Evolutionary conservation across 37 sponge, comb jelly and placozoan species (phyloP).

Genomic region (Halichondria panicea): DNA sequence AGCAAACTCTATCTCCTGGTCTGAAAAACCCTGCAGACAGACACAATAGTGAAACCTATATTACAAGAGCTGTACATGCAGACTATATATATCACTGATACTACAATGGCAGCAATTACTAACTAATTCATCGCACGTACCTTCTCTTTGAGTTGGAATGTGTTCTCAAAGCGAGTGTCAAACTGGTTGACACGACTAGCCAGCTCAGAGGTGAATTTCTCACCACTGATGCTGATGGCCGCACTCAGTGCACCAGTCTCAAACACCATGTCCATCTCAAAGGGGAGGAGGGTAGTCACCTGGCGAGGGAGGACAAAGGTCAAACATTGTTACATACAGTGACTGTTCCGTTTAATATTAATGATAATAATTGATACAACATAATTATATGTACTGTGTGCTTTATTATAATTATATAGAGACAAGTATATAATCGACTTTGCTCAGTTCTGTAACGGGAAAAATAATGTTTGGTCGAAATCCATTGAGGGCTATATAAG

Average conservation of each 20-base stretch:
- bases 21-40: slow-evolving; percentile 67
- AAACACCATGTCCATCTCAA: slow-evolving; percentile 79
- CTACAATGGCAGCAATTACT: not conserved
- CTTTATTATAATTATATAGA: not conserved
- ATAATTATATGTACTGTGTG: not conserved
- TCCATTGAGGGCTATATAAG: too few relatives aligned
- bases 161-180: slow-evolving; percentile 71
- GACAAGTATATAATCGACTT: too few relatives aligned
- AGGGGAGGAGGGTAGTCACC: slow-evolving; percentile 60
- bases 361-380: not conserved
- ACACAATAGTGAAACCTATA: not conserved
- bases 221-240: slow-evolving; percentile 49
- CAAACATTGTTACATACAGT: not conserved
- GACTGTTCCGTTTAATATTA: not conserved
- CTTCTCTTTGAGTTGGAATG: slow-evolving; percentile 58
- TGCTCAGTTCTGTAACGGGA: too few relatives aligned
- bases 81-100: not conserved
- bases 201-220: slow-evolving; percentile 48
- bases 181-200: slow-evolving; percentile 25
- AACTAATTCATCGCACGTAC: slow-evolving; percentile 8
- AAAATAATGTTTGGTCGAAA: too few relatives aligned
- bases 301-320: slow-evolving; percentile 36
- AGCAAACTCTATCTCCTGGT: slow-evolving; percentile 77
- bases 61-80: not conserved
- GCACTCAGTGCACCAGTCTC: slow-evolving; percentile 50